phyloP scores from a whole-genome alignment of 1,140 invertebrate genomes.

The Yoshiicerus persimilis region DNA sequence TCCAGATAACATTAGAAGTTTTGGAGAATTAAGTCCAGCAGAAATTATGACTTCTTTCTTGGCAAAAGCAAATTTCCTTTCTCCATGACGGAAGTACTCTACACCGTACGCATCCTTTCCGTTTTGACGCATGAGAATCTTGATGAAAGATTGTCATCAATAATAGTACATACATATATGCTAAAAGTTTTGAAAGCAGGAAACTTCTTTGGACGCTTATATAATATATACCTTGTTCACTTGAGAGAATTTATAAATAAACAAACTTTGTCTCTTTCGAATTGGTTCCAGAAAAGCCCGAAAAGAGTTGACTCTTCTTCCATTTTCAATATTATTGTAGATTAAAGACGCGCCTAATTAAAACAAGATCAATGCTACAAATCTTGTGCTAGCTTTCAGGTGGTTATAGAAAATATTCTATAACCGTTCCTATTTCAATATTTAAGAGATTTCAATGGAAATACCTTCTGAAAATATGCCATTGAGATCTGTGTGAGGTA shows the following conservation, averaged over 20 bases:
- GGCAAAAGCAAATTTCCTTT: neutral
- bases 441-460: too few relatives aligned
- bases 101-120: slow-evolving; percentile 20
- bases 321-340: slow-evolving; percentile 31
- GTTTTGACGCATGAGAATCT: neutral
- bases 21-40: neutral
- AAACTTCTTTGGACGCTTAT: neutral
- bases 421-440: too few relatives aligned
- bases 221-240: slow-evolving; percentile 31
- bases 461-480: slow-evolving; percentile 39
- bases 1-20: slow-evolving; percentile 24
- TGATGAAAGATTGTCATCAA: neutral
- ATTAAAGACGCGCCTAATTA: slow-evolving; percentile 36
- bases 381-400: too few relatives aligned
- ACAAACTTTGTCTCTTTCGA: neutral
- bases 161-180: neutral
- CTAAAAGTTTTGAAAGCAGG: neutral
- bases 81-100: slow-evolving; percentile 6
- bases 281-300: slow-evolving; percentile 15
- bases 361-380: neutral
- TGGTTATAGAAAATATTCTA: too few relatives aligned
- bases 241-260: slow-evolving; percentile 34
- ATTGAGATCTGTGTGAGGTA: slow-evolving; percentile 33
- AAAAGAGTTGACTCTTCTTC: slow-evolving; percentile 8
- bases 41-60: slow-evolving; percentile 26